Percentiles rank a stretch among this genome's conserved stretches.
phyloP scores from a whole-genome alignment of 2,113 vertebrate genomes.

The Apodemus speciosus region DNA sequence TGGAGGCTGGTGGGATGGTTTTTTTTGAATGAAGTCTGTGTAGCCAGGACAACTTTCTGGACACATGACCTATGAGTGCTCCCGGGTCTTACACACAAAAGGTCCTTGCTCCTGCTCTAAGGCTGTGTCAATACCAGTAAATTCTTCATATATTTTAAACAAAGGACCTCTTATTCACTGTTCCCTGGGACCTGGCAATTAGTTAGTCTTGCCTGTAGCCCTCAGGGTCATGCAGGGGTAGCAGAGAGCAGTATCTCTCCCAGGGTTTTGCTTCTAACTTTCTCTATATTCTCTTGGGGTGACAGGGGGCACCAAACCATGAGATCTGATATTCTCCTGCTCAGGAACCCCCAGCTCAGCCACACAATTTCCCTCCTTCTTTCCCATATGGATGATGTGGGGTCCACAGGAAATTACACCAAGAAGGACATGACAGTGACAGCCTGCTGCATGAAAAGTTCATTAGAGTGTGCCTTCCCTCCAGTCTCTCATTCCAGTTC shows the following conservation, averaged over 20 bases:
- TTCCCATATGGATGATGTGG: not conserved
- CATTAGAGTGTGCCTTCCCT: not conserved
- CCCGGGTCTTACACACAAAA: not conserved
- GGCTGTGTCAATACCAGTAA: not conserved
- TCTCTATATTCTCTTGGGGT: not conserved
- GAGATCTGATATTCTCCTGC: too few relatives aligned
- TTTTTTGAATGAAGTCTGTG: not conserved
- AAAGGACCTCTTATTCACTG: not conserved
- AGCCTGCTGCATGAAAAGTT: not conserved
- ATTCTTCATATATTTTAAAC: not conserved
- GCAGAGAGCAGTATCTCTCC: not conserved
- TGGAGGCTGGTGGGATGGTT: not conserved
- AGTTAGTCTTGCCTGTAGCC: not conserved
- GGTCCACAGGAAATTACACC: not conserved
- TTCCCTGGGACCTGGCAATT: not conserved
- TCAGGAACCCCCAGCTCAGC: not conserved
- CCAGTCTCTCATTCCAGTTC: not conserved
- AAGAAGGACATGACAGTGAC: fast-evolving
- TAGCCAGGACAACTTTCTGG: not conserved
- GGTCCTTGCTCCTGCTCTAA: not conserved
- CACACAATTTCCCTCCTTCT: not conserved
- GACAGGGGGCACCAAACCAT: not conserved
- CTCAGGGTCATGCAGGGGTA: too few relatives aligned
- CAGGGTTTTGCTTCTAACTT: not conserved
- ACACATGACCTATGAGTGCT: not conserved